These are phyloP conservation scores for Eupithecia pulchellata DNA, from an alignment of 2,888 invertebrate species.

Conservation along the genomic window DNA sequence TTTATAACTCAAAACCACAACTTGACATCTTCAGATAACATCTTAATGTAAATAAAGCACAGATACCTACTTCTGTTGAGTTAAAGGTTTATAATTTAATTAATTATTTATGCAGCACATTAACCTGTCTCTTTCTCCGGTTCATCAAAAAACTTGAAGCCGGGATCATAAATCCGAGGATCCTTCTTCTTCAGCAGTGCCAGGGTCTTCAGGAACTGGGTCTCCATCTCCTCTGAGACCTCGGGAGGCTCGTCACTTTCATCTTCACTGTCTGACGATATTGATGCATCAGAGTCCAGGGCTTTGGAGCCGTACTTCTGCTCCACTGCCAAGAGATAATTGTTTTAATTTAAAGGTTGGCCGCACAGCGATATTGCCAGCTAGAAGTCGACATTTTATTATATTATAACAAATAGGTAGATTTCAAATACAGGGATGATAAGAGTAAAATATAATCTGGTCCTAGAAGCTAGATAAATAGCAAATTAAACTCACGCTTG, in stretches of 20 bases:
- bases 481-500: conserved; percentile 85
- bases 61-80: neutral
- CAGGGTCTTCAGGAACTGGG: conserved; percentile 94
- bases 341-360: neutral
- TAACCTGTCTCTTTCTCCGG: conserved; percentile 73
- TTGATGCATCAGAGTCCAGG: conserved; percentile 72
- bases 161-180: conserved; percentile 94
- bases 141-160: conserved; percentile 88
- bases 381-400: neutral
- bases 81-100: neutral
- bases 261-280: conserved; percentile 86
- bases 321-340: conserved; percentile 85
- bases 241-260: conserved; percentile 87
- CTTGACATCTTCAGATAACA: neutral
- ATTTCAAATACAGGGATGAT: neutral
- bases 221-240: conserved; percentile 88
- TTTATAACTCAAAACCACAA: neutral
- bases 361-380: neutral
- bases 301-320: conserved; percentile 89
- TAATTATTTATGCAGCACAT: neutral
- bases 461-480: neutral
- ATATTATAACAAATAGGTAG: neutral
- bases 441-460: neutral
- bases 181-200: conserved; percentile 94
- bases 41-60: neutral